Base-by-base conservation (phyloP, 2,797 vertebrate genomes). In the Chelmon rostratus region DNA sequence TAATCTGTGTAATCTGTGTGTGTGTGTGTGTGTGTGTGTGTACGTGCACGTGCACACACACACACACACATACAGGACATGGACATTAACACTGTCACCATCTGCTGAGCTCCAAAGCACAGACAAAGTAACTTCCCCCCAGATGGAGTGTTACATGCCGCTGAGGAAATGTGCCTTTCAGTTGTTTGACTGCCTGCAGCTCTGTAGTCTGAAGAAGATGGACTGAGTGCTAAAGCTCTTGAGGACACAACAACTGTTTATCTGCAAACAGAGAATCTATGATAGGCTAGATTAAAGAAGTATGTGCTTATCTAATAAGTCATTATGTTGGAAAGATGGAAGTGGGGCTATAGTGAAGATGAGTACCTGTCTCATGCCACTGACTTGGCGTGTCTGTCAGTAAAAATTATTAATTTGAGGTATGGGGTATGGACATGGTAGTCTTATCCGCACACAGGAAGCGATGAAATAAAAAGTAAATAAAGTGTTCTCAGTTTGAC, bases 71-170 rank as follows among this genome's bases (percentile, higher is more conserved):
- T n/a, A 16, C 1, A 5, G n/a, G 57, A 28, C 28, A 70, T 64
- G 56, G 21, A 23, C 23, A 56, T 33, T 19, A 63, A 54, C 54
- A 49, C 16, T 78, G 57, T 68, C 56, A 54, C 44, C 46, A 66
- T 81, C 64, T 67, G 19, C 69, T 76, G 46, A 73, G 44, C 66
- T 69, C 54, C 38, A 67, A 44, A 62, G 56, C 66, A 77, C 59
- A 78, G 66, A n/a, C n/a, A 59, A 69, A 61, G 21, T 50, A 35
- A 73, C 35, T 59, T 31, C 3, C 28, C 28, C 3, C 31, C 3
- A 31, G 31, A 50, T 16, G 37, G 25, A 85, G 78, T 74, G 59
- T 78, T 31, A 50, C 79, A 71, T 62, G 61, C 35, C 10, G 6
- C 31, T 78, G 67, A 49, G 10, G 65, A 76, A 68, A 69, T 58